Percentiles rank a stretch among this genome's conserved stretches.
Evolutionary conservation across 2,888 invertebrate genomes (phyloP).

Genomic region (Drosophila ustulata): DNA sequence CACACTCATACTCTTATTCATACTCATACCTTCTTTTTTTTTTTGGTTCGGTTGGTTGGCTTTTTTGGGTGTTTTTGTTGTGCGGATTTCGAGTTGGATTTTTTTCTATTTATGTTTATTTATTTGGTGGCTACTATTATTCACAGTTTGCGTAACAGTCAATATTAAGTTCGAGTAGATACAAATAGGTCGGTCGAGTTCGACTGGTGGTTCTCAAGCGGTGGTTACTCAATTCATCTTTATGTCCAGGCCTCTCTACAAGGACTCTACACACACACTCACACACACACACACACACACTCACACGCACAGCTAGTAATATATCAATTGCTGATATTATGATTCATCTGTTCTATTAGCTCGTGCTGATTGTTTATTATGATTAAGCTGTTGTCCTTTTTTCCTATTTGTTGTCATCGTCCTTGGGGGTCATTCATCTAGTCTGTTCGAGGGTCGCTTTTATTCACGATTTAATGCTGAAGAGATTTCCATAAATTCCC

Average conservation of each 20-base stretch:
- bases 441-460: too few species aligned
- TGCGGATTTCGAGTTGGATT: conserved; percentile 3
- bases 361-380: background rate
- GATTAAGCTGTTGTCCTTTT: conserved; percentile 1
- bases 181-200: conserved; percentile 13
- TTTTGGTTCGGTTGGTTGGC: background rate
- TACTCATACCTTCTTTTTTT: background rate
- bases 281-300: background rate
- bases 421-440: too few species aligned
- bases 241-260: background rate
- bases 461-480: too few species aligned
- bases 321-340: conserved; percentile 19
- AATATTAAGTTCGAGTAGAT: conserved; percentile 1
- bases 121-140: background rate
- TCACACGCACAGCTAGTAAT: background rate
- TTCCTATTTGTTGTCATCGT: background rate
- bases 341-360: background rate
- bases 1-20: background rate
- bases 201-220: conserved; percentile 40
- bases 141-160: conserved; percentile 13
- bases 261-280: background rate
- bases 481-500: too few species aligned
- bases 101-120: background rate
- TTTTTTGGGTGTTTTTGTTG: background rate
- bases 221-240: conserved; percentile 31